Evolutionary conservation across 2,888 invertebrate species (phyloP), one percentile per base, ranked within the genome.

Genomic region (Pardosa pseudoannulata): DNA sequence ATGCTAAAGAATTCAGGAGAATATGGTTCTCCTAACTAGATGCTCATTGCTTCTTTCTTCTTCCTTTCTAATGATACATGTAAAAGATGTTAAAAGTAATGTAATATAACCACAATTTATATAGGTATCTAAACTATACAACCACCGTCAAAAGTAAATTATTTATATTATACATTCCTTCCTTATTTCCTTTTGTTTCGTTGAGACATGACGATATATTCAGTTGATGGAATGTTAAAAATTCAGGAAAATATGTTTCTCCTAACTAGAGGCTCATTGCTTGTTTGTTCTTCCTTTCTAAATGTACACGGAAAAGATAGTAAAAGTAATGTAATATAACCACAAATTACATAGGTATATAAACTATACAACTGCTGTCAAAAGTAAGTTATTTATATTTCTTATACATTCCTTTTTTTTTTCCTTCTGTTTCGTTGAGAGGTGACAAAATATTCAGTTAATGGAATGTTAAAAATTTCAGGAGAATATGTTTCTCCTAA

Each of bases 391-490:
- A n/a, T n/a, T n/a, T n/a, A n/a, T n/a, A n/a, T n/a, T n/a, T n/a
- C n/a, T n/a, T n/a, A n/a, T n/a, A n/a, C n/a, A n/a, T n/a, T n/a
- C n/a, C n/a, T n/a, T n/a, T n/a, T n/a, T n/a, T n/a, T n/a, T n/a
- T n/a, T n/a, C n/a, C 28, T 28, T 7, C 16, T 28, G 27, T 62
- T 23, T 11, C 62, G 7, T 28, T 62, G 27, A 27, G 27, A 27
- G 6, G 16, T 7, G 28, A 7, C 28, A 27, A 5, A 27, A 3
- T 62, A 62, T 27, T 62, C 9, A 28, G 23, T 7, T 62, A 11
- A 62, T 62, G 62, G 62, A 0, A 27, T 62, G 62, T 62, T 62
- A 62, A 62, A 62, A 1, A 27, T 23, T 62, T 62, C 62, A 62
- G 27, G 27, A 19, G 46, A 16, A 16, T 46, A 16, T 16, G 16